Conservation (phyloP, 2,113 vertebrate genomes). For the Spermophilus dauricus region DNA sequence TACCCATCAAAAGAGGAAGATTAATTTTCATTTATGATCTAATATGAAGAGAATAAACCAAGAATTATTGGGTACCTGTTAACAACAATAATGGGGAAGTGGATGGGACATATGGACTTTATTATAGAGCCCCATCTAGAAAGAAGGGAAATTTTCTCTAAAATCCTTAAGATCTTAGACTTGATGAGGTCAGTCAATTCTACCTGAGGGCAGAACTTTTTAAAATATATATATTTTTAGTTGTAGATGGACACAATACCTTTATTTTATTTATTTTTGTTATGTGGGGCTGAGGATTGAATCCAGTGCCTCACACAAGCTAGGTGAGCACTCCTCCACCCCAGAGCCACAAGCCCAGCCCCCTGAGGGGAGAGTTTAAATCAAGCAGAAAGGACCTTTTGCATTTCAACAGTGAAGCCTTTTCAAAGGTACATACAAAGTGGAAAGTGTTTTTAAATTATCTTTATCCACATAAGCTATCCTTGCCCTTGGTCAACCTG, state of each 20-base stretch:
- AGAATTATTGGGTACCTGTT: not conserved
- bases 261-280: no score
- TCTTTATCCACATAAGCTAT: conserved; percentile 66
- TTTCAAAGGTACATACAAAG: conserved; percentile 69
- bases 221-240: no score
- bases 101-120: not conserved
- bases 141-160: conserved; percentile 52
- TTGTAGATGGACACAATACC: no score
- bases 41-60: conserved; percentile 17
- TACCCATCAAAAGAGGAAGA: not conserved
- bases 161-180: conserved; percentile 19
- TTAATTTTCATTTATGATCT: conserved; percentile 45
- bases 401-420: conserved; percentile 73
- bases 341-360: no score
- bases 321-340: no score
- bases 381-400: conserved; percentile 5
- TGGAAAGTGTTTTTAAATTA: conserved; percentile 36
- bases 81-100: not conserved
- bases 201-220: not conserved
- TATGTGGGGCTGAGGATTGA: no score
- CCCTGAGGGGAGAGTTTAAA: not conserved
- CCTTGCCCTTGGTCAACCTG: conserved; percentile 53
- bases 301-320: no score
- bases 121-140: not conserved
- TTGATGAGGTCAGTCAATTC: not conserved